phyloP scores from a whole-genome alignment of 2,888 invertebrate species.

The Panzeria rudis region DNA sequence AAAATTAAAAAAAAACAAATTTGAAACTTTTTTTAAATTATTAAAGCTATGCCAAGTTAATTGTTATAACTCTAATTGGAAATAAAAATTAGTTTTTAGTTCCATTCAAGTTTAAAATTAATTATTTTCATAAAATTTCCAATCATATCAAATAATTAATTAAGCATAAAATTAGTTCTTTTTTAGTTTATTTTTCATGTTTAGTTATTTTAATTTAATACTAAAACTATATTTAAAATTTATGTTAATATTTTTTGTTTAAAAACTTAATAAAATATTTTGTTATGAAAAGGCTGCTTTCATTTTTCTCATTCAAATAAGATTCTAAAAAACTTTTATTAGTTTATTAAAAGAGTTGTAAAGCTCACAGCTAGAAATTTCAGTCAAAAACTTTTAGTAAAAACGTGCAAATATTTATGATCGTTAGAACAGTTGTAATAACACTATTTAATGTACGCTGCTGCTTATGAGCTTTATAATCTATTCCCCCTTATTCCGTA shows the following conservation, averaged over 20 bases:
- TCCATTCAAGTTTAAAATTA: constrained; percentile 48
- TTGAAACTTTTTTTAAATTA: constrained; percentile 48
- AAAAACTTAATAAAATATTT: constrained; percentile 59
- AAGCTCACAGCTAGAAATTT: background rate
- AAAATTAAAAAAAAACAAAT: constrained; percentile 56
- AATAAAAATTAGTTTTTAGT: background rate
- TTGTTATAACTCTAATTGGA: constrained; percentile 38
- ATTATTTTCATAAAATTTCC: constrained; percentile 67
- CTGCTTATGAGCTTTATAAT: background rate
- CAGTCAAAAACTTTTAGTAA: no score
- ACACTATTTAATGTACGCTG: background rate
- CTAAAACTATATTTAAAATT: constrained; percentile 58
- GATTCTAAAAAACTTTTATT: background rate
- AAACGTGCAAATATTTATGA: no score
- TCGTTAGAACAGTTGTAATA: no score
- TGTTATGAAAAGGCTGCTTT: constrained; percentile 67
- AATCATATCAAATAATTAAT: constrained; percentile 26
- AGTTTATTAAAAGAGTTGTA: background rate
- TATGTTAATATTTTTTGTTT: constrained; percentile 15
- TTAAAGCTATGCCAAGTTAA: constrained; percentile 69
- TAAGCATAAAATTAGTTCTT: constrained; percentile 19
- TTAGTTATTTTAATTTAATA: constrained; percentile 30
- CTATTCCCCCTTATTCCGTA: no score
- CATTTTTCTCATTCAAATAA: background rate
- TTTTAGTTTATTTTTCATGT: background rate